These are phyloP conservation scores for Amiota mariae DNA, from an alignment of 2,888 invertebrate species.

Conservation along the genomic window DNA sequence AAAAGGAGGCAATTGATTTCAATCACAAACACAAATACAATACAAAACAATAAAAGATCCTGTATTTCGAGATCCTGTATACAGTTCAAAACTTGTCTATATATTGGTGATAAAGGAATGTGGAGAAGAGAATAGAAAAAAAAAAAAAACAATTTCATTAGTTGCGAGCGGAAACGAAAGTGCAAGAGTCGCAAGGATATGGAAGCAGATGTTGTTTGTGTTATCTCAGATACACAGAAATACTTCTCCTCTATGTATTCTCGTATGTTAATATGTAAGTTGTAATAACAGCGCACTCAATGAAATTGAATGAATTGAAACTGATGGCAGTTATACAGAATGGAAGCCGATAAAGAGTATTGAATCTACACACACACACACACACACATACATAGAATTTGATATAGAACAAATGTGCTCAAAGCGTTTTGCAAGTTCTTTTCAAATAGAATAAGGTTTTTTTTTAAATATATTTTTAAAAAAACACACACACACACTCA, in stretches of 20 bases:
- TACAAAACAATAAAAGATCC: not conserved
- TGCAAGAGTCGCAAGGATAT: not conserved
- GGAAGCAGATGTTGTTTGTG: slow-evolving; percentile 14
- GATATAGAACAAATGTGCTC: too few species aligned
- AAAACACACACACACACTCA: too few species aligned
- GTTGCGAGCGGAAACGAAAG: slow-evolving; percentile 29
- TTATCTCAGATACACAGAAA: slow-evolving; percentile 30
- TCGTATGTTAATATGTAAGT: slow-evolving; percentile 33
- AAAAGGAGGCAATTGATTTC: slow-evolving; percentile 36
- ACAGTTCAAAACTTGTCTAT: not conserved
- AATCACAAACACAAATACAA: slow-evolving; percentile 33
- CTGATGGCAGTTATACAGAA: not conserved
- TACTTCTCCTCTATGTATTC: slow-evolving; percentile 2
- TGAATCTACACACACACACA: too few species aligned
- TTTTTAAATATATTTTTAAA: too few species aligned
- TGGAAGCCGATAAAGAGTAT: too few species aligned
- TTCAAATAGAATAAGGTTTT: too few species aligned
- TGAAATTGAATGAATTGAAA: slow-evolving; percentile 21
- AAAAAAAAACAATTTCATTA: slow-evolving; percentile 59
- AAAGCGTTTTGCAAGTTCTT: too few species aligned
- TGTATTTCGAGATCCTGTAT: not conserved
- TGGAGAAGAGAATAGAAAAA: slow-evolving; percentile 45
- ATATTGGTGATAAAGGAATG: slow-evolving; percentile 13
- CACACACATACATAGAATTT: too few species aligned
- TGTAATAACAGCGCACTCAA: not conserved